Evolutionary conservation across 2,113 vertebrate species (phyloP), one percentile per base, ranked within the genome.

Genomic region (Macrotis lagotis): DNA sequence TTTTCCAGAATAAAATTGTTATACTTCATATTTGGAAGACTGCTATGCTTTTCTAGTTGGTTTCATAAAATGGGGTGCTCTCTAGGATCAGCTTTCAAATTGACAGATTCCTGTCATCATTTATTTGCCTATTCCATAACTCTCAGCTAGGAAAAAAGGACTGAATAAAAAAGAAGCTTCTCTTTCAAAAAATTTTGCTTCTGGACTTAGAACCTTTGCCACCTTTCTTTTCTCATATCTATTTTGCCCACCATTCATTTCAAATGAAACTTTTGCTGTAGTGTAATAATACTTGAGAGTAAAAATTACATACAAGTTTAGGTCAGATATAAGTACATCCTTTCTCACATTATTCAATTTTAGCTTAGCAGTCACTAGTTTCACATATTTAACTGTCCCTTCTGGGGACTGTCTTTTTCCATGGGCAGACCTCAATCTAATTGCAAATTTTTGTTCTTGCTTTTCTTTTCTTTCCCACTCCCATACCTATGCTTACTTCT

Each of bases 401-500:
- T 93, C 83, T 50, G 74, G 90, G 83, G 90, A 93, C 47, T 48
- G 25, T 83, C 66, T 74, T 74, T 74, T 74, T 74, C n/a, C 66
- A 44, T 24, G 7, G 66, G 37, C 19, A 44, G 19, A 19, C 16
- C 16, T 83, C 37, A 44, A 83, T 83, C 24, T 51, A 83, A 0
- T 90, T 92, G 31, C 52, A 88, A 26, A 47, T 95, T 91, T 31
- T 53, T 94, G 48, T 95, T 94, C 31, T 92, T 91, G 1, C 53
- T 96, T 94, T 93, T 66, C 25, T 59, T 48, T 96, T 3, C 48
- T 51, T 91, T 96, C 91, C 95, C 47, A 91, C 93, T 92, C 93
- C 16, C 50, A 91, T 51, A n/a, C 83, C 74, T 91, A 53, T 12
- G 24, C 37, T 83, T 83, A 8, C 19, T 83, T 83, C n/a, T 83